A percentile compares a stretch with the other conserved stretches of the same genome.
Evolutionary conservation across 2,888 invertebrate species (phyloP).

Genomic region (Operophtera brumata): DNA sequence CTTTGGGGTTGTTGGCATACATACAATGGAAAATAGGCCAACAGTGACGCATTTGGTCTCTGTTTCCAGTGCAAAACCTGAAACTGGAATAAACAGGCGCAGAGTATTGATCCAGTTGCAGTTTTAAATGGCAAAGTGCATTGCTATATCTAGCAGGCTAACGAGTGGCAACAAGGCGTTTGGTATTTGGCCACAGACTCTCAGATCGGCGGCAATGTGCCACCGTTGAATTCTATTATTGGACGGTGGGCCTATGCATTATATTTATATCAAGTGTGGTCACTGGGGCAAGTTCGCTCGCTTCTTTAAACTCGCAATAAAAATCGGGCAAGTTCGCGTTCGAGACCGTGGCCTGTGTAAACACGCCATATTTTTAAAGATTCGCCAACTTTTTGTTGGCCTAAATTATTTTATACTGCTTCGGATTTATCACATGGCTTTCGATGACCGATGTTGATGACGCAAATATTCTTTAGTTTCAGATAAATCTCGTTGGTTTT

Average conservation of each 20-base stretch:
- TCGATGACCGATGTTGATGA: neutral
- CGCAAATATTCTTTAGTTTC: neutral
- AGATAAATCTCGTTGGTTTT: neutral
- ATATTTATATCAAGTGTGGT: slow-evolving; percentile 73
- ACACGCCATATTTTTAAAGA: slow-evolving; percentile 46
- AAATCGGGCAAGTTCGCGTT: slow-evolving; percentile 74
- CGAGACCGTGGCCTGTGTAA: slow-evolving; percentile 63
- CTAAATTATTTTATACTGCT: slow-evolving; percentile 27
- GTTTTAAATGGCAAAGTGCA: slow-evolving; percentile 45
- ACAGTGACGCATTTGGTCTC: slow-evolving; percentile 16
- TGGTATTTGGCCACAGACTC: slow-evolving; percentile 44
- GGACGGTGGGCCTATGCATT: slow-evolving; percentile 56
- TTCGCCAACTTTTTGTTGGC: slow-evolving; percentile 30
- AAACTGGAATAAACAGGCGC: slow-evolving; percentile 4
- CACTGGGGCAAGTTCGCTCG: slow-evolving; percentile 76
- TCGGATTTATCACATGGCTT: slow-evolving; percentile 22
- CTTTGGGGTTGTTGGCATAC: slow-evolving; percentile 26
- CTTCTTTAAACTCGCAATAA: slow-evolving; percentile 70
- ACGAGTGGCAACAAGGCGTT: slow-evolving; percentile 36
- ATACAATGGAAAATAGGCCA: slow-evolving; percentile 34
- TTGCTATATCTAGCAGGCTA: slow-evolving; percentile 29
- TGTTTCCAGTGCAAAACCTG: slow-evolving; percentile 11
- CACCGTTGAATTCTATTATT: slow-evolving; percentile 57
- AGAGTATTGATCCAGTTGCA: slow-evolving; percentile 29
- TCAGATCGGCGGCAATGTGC: slow-evolving; percentile 48